Percentiles rank a stretch among this genome's conserved stretches.
phyloP scores from a whole-genome alignment of 2,797 vertebrate species.

The Alfaro cultratus region DNA sequence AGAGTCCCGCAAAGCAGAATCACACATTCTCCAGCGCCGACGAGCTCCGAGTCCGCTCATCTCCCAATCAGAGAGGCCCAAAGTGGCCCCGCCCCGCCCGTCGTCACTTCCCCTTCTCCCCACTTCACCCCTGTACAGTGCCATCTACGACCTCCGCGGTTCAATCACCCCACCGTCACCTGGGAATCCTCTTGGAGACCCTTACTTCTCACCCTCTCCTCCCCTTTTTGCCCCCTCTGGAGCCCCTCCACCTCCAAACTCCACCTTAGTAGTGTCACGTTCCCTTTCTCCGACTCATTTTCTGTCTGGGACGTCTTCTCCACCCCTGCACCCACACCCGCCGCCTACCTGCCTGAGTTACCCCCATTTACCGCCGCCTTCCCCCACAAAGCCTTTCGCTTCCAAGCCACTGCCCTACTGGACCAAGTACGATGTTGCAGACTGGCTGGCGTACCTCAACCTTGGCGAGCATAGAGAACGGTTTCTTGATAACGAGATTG shows the following conservation, averaged over 20 bases:
- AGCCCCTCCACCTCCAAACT: constrained; percentile 81
- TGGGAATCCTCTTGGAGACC: constrained; percentile 83
- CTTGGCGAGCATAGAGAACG: constrained; percentile 91
- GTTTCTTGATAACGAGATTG: constrained; percentile 97
- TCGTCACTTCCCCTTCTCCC: constrained; percentile 86
- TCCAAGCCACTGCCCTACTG: constrained; percentile 93
- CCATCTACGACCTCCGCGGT: constrained; percentile 88
- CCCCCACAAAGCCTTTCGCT: constrained; percentile 92
- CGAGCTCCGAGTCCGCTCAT: constrained; percentile 91
- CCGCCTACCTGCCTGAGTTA: constrained; percentile 86
- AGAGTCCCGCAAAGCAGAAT: constrained; percentile 80
- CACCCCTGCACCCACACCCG: constrained; percentile 84
- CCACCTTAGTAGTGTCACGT: constrained; percentile 80
- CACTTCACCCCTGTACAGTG: constrained; percentile 84
- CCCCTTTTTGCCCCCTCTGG: constrained; percentile 84
- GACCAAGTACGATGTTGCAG: constrained; percentile 96
- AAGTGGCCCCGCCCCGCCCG: constrained; percentile 86
- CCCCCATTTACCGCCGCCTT: constrained; percentile 81
- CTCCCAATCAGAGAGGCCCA: constrained; percentile 88
- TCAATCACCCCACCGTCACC: constrained; percentile 85
- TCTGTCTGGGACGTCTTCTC: constrained; percentile 82
- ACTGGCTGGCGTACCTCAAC: constrained; percentile 94
- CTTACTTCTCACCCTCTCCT: constrained; percentile 85
- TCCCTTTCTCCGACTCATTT: constrained; percentile 93
- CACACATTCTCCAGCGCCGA: constrained; percentile 82